phyloP scores from a whole-genome alignment of 2,888 invertebrate species.

The Hypomecis punctinalis region DNA sequence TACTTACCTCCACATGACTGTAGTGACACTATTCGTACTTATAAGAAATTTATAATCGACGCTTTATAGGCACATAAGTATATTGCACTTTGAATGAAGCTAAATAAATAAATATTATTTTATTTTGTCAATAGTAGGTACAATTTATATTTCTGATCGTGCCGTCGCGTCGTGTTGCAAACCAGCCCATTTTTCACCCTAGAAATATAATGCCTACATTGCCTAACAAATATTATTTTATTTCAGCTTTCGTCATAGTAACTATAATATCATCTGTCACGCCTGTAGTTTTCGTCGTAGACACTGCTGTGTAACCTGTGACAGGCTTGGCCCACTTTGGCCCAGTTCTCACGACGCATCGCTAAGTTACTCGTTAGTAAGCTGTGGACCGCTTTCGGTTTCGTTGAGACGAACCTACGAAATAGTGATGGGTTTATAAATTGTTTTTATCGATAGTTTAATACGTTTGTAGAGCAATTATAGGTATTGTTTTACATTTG shows the following conservation, averaged over 20 bases:
- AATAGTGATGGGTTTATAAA: conserved; percentile 6
- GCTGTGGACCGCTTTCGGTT: conserved; percentile 53
- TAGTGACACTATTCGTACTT: too few relatives aligned
- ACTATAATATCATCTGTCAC: conserved; percentile 24
- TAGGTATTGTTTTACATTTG: too few relatives aligned
- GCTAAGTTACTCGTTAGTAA: conserved; percentile 31
- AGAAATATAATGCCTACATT: neutral
- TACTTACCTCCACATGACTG: too few relatives aligned
- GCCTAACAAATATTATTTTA: neutral
- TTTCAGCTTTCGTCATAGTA: conserved; percentile 1
- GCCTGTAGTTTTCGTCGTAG: conserved; percentile 9
- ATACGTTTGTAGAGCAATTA: neutral
- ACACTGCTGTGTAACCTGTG: conserved; percentile 14
- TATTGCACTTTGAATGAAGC: too few relatives aligned
- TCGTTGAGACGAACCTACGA: conserved; percentile 44
- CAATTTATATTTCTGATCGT: too few relatives aligned
- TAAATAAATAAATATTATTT: too few relatives aligned
- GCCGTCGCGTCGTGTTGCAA: too few relatives aligned
- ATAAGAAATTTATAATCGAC: too few relatives aligned
- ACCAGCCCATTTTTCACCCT: too few relatives aligned
- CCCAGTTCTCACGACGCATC: conserved; percentile 50
- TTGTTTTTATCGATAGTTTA: conserved; percentile 11
- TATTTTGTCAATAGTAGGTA: too few relatives aligned
- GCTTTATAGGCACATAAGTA: too few relatives aligned
- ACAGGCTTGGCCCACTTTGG: conserved; percentile 27